A percentile compares a stretch with the other conserved stretches of the same genome.
Conservation (phyloP, 2,113 vertebrate species). For the Zosterops lateralis region DNA sequence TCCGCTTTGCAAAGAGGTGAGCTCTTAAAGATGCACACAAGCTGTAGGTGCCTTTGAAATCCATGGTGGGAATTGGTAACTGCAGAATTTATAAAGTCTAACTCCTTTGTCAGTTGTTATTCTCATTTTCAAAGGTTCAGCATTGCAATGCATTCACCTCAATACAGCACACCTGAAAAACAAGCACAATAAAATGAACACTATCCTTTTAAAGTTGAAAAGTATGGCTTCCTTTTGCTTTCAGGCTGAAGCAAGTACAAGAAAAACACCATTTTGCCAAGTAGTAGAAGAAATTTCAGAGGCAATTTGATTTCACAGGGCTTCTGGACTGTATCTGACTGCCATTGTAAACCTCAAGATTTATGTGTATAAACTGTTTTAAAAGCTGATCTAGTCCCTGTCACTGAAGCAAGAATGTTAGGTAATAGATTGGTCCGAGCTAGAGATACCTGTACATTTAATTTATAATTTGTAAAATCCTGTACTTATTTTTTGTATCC, state of each 20-base stretch:
- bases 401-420: not conserved
- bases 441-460: not conserved
- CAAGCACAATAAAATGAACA: not conserved
- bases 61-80: fast-evolving
- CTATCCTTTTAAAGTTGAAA: not conserved
- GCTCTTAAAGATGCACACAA: not conserved
- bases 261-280: not conserved
- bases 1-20: not conserved
- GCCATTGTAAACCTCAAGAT: not conserved
- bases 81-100: not conserved
- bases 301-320: not conserved
- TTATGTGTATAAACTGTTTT: not conserved
- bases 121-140: not conserved
- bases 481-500: not conserved
- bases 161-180: not conserved
- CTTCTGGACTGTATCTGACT: not conserved
- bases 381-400: not conserved
- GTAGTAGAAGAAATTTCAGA: not conserved
- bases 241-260: not conserved
- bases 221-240: not conserved
- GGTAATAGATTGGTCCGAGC: not conserved
- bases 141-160: not conserved
- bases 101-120: not conserved
- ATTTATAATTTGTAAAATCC: not conserved
- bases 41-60: not conserved